phyloP scores from a whole-genome alignment of 1,140 invertebrate genomes.

The Ladona fulva region DNA sequence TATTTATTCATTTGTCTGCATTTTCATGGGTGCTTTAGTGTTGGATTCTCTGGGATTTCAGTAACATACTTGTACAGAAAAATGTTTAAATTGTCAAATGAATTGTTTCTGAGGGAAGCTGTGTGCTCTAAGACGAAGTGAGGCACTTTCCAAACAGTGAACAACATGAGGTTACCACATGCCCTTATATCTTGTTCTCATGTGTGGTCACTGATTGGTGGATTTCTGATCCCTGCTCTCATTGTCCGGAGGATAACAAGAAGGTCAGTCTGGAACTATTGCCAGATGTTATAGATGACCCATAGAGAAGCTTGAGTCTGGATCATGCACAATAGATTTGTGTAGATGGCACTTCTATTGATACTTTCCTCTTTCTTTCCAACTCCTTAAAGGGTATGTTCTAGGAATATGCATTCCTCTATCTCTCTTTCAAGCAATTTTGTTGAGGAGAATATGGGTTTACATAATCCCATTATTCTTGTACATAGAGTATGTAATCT shows the following conservation, averaged over 20 bases:
- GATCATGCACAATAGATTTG: background rate
- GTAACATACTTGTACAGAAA: too few species aligned
- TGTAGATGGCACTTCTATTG: background rate
- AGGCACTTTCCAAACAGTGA: background rate
- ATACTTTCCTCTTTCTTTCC: background rate
- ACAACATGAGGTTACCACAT: background rate
- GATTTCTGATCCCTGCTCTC: background rate
- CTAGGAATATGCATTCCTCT: too few species aligned
- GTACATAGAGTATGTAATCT: too few species aligned
- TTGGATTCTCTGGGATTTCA: too few species aligned
- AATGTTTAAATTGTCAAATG: background rate
- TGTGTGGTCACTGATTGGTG: conserved; percentile 3
- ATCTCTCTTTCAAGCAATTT: too few species aligned
- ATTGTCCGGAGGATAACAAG: conserved; percentile 17
- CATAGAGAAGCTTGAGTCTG: background rate
- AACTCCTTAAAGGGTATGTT: background rate
- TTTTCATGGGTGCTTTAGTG: too few species aligned
- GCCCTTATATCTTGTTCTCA: background rate
- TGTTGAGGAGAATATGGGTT: too few species aligned
- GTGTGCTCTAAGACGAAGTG: background rate
- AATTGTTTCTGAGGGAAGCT: background rate
- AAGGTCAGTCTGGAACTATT: conserved; percentile 11
- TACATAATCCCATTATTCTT: too few species aligned
- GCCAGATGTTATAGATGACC: conserved; percentile 1
- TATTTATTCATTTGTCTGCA: too few species aligned